Evolutionary conservation across 2,113 vertebrate genomes (phyloP).

Genomic region (Microtus pennsylvanicus): DNA sequence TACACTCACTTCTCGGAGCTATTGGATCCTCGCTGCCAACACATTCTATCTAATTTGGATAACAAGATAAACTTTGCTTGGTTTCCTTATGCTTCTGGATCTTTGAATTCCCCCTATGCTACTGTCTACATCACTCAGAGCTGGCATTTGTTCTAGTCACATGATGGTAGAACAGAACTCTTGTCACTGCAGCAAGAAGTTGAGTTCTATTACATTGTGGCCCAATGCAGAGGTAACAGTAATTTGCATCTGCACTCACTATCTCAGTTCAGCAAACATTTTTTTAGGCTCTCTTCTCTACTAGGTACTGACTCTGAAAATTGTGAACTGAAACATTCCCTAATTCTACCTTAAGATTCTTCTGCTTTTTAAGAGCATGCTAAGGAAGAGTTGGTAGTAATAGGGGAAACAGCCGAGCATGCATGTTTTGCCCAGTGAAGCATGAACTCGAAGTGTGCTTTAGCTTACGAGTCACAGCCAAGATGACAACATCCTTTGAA

Average conservation of each 20-base stretch:
- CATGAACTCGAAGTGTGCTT: not conserved
- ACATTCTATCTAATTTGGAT: not conserved
- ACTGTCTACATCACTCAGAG: not conserved
- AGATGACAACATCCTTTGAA: constrained; percentile 56
- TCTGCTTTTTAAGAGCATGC: not conserved
- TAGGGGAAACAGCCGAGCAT: constrained; percentile 35
- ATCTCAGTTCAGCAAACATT: not conserved
- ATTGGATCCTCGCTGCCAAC: not conserved
- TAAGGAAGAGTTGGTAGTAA: constrained; percentile 12
- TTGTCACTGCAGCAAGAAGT: not conserved
- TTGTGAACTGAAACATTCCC: not conserved
- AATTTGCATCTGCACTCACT: not conserved
- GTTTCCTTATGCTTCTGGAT: not conserved
- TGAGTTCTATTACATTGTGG: accelerated
- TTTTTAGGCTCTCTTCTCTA: not conserved
- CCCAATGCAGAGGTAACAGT: not conserved
- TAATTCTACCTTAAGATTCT: not conserved
- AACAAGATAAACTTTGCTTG: not conserved
- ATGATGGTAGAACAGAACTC: not conserved
- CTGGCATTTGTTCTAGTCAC: not conserved
- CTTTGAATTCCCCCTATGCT: not conserved
- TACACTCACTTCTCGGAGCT: not conserved
- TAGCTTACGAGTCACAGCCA: constrained; percentile 39
- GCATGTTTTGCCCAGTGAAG: constrained; percentile 15
- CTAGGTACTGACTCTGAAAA: constrained; percentile 1